Base-by-base conservation (phyloP, 2,888 invertebrate species). In the Strigamia maritima region DNA sequence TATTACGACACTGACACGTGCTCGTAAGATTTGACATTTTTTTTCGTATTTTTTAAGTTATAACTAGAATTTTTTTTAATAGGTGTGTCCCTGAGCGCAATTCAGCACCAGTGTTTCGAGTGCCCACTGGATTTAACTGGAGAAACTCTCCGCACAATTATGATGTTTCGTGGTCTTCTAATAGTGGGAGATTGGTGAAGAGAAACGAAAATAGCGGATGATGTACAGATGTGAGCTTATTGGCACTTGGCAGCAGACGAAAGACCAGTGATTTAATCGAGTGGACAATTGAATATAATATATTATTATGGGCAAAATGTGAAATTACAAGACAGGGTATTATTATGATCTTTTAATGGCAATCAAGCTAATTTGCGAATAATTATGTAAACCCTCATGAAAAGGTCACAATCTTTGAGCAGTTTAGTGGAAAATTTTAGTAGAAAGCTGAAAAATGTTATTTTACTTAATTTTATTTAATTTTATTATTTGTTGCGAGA, bases 1-100 rank as follows among this genome's bases (percentile, higher is more conserved):
- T 86, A 86, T 81, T 91, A 89, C 84, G 90, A 92, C 26, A 35
- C 28, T 7, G 31, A 35, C 7, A 75, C 75, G 14, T 75, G 75
- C 75, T 26, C 75, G 75, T 75, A 12, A 75, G 31, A 28, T 75
- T 12, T 3, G 1, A 49, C 6, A 35, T 35, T 35, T 49, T 49
- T 10, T 6, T 19, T 49, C 3, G 10, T 10, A 49, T 19, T 40
- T 40, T 49, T 49, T 60, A 19, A 60, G 19, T n/a, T 16, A 40
- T 2, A 44, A 44, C 3, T 44, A 16, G 14, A 12, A 12, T 44
- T 3, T 14, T 16, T 16, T 16, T 16, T 1, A 40, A 40, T 24
- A 60, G 60, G 19, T 60, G 60, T 60, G 8, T 3, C 0, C 24
- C n/a, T 3, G 60, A 60, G 60, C 60, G 60, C 60, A 60, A 60